Base-by-base conservation (phyloP, 2,113 vertebrate genomes). In the Pitta sordida region DNA sequence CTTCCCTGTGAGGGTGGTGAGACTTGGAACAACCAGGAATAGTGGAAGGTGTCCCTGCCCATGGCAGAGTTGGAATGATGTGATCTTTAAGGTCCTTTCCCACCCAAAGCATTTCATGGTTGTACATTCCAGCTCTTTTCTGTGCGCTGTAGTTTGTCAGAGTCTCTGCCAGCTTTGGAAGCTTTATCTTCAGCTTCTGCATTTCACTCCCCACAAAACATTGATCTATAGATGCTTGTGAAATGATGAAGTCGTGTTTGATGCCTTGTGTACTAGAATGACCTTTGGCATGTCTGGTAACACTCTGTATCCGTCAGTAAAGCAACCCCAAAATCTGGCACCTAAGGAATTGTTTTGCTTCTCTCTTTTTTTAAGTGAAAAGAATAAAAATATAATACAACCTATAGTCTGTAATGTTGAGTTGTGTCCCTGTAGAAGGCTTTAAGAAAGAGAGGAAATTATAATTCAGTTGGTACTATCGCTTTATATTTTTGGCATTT, bases 1-100 rank as follows among this genome's bases (percentile, higher is more conserved):
- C 2, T 10, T 55, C 13, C 20, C 55, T 53, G 2, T 3, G 60
- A 63, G 39, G 23, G 6, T 41, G 48, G 3, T 0, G 13, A 32
- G 14, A 3, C 1, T 83, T 68, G 46, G 46, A 68, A 20, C 21
- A 48, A 0, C 9, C 17, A 75, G 53, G 30, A 4, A 1, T 5
- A 11, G 55, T 41, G 55, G 24, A 21, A 83, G 10, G 5, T 48
- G 48, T 75, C 46, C 69, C 62, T 75, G 14, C 29, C 22, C 24
- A 10, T 13, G 53, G 39, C 20, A 46, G 27, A 21, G 11, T 29
- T 60, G 39, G 21, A 11, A 20, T 0, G 15, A 43, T 34, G 17
- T 21, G 39, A 46, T 13, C 34, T 53, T 75, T 9, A 30, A 22
- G 53, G 20, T 64, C 29, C 62, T 43, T 43, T 44, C 29, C 62